Evolutionary conservation across 2,888 invertebrate species (phyloP).

Genomic region (Mongoloraphidia duomilia): DNA sequence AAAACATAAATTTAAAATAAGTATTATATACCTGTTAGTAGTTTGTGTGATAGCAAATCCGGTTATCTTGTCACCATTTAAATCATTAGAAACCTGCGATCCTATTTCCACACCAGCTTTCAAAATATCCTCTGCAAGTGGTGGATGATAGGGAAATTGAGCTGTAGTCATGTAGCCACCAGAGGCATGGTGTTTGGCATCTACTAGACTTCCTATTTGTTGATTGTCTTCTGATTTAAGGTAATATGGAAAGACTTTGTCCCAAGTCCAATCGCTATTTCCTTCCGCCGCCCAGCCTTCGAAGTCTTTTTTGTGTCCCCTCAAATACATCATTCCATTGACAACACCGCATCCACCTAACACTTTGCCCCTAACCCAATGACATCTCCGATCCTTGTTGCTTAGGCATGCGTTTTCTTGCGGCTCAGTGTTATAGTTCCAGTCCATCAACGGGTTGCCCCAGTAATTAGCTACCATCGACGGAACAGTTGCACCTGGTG

Average conservation of each 20-base stretch:
- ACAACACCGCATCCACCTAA: conserved; percentile 56
- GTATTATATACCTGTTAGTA: conserved; percentile 35
- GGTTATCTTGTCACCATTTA: conserved; percentile 44
- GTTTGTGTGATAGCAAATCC: conserved; percentile 54
- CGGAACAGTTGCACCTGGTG: conserved; percentile 38
- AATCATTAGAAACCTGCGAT: conserved; percentile 44
- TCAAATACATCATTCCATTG: conserved; percentile 75
- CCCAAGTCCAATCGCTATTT: conserved; percentile 63
- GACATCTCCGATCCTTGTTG: conserved; percentile 35
- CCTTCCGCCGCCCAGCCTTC: conserved; percentile 61
- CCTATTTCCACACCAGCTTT: conserved; percentile 45
- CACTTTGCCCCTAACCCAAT: conserved; percentile 56
- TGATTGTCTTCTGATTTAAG: conserved; percentile 50
- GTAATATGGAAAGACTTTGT: conserved; percentile 63
- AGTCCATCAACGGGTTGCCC: conserved; percentile 45
- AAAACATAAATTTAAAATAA: background rate
- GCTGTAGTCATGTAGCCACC: conserved; percentile 48
- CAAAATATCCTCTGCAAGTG: conserved; percentile 45
- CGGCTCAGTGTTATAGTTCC: conserved; percentile 50
- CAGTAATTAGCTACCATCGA: conserved; percentile 54
- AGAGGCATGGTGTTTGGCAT: conserved; percentile 40
- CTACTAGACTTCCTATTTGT: conserved; percentile 42
- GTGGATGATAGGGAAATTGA: conserved; percentile 48
- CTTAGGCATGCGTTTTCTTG: conserved; percentile 46
- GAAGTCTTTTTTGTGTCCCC: conserved; percentile 61